Percentiles rank a stretch among this genome's conserved stretches.
These are phyloP conservation scores for Leucania comma DNA, from an alignment of 2,888 invertebrate genomes.

Conservation along the genomic window DNA sequence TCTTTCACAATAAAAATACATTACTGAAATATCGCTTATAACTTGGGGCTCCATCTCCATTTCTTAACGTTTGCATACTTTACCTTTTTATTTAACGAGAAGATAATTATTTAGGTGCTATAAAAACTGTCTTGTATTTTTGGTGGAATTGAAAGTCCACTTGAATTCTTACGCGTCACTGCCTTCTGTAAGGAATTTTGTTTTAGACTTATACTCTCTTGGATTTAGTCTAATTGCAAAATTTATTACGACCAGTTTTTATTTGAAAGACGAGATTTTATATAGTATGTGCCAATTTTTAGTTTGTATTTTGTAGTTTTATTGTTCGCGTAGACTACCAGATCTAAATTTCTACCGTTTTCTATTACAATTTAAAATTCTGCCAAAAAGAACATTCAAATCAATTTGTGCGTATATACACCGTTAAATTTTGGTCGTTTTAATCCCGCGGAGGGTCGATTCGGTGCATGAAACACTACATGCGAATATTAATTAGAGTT, in stretches of 20 bases:
- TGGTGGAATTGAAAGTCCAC: constrained; percentile 14
- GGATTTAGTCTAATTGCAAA: constrained; percentile 17
- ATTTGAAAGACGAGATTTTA: neutral
- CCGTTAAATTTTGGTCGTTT: too few relatives aligned
- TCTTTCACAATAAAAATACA: neutral
- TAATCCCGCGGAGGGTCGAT: too few relatives aligned
- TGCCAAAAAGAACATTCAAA: neutral
- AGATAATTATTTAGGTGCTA: neutral
- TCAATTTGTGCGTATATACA: neutral
- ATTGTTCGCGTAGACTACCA: too few relatives aligned
- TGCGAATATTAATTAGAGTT: too few relatives aligned
- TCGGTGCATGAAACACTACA: too few relatives aligned
- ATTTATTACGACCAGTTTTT: neutral
- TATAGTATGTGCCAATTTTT: neutral
- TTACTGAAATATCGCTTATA: neutral
- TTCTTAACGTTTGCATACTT: neutral
- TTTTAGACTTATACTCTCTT: neutral
- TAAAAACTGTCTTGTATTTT: constrained; percentile 15
- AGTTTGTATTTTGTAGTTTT: neutral
- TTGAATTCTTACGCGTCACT: constrained; percentile 5
- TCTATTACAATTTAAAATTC: neutral
- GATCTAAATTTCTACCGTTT: too few relatives aligned
- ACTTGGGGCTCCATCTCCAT: neutral
- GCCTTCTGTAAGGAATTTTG: constrained; percentile 16
- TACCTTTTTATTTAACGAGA: neutral